Evolutionary conservation across 64 coral and sea anemone species (phyloP).

Genomic region (Montipora sp.): DNA sequence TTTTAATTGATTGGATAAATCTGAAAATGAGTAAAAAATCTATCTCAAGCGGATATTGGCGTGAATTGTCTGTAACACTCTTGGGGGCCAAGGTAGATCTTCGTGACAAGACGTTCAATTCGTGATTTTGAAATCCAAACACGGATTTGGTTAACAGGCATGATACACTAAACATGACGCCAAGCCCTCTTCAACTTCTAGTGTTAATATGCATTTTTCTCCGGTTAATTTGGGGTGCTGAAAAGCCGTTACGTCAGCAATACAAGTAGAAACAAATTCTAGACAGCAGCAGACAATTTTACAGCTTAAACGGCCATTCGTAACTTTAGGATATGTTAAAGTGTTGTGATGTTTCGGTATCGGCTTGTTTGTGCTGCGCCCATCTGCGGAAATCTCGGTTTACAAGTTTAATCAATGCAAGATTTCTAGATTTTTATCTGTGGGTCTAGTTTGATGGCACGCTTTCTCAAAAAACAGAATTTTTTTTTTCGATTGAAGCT

Average conservation of each 20-base stretch:
- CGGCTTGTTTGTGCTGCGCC: not conserved
- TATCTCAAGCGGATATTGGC: conserved; percentile 44
- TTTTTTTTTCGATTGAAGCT: not conserved
- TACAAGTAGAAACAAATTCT: not conserved
- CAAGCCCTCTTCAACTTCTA: not conserved
- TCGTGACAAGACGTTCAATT: conserved; percentile 41
- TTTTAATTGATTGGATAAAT: not conserved
- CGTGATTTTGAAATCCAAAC: conserved; percentile 33
- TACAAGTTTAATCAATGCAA: not conserved
- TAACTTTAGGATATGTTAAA: not conserved
- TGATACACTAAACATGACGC: conserved; percentile 16
- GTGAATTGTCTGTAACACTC: conserved; percentile 37
- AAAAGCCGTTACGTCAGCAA: conserved; percentile 26
- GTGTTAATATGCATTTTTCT: conserved; percentile 7
- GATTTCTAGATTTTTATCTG: conserved; percentile 31
- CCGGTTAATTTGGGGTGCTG: not conserved
- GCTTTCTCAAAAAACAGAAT: not conserved
- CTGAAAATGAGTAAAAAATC: not conserved
- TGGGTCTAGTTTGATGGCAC: not conserved
- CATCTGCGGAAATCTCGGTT: not conserved
- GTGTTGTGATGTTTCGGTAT: too few species aligned
- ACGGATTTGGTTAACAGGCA: conserved; percentile 12
- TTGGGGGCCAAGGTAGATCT: conserved; percentile 17
- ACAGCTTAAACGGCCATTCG: not conserved
- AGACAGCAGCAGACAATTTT: conserved; percentile 33